Percentiles rank a stretch among this genome's conserved stretches.
Evolutionary conservation across 2,113 vertebrate genomes (phyloP).

Genomic region (Entelurus aequoreus): DNA sequence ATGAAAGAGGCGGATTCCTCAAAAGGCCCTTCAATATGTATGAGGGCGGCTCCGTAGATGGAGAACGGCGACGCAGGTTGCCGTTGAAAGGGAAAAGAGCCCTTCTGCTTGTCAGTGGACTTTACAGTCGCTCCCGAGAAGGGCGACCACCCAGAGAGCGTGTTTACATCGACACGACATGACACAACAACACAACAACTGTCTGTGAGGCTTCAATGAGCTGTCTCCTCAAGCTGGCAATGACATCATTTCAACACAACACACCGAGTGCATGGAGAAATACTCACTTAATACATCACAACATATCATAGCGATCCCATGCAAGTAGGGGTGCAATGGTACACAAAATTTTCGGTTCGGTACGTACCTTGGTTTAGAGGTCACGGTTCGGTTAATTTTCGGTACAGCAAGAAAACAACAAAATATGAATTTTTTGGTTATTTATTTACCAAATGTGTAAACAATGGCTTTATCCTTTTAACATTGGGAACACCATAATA

Average conservation of each 20-base stretch:
- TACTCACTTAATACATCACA: no score
- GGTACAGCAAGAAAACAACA: no score
- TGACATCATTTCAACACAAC: constrained; percentile 28
- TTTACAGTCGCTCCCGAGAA: constrained; percentile 42
- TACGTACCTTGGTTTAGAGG: no score
- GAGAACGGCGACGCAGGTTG: constrained; percentile 39
- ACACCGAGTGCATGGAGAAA: no score
- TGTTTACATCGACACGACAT: constrained; percentile 50
- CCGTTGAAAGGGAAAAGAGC: constrained; percentile 42
- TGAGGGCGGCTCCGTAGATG: constrained; percentile 55
- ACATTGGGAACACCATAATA: no score
- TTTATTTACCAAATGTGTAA: no score
- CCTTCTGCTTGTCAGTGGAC: constrained; percentile 50
- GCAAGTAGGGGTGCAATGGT: no score
- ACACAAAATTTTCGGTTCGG: no score
- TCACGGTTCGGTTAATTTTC: no score
- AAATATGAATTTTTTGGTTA: no score
- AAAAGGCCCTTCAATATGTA: constrained; percentile 68
- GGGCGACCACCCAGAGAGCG: constrained; percentile 59
- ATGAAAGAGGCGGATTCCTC: constrained; percentile 56
- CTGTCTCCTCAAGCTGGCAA: constrained; percentile 21
- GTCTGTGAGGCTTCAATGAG: constrained; percentile 24
- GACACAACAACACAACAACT: constrained; percentile 50
- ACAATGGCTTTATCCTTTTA: no score
- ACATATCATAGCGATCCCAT: no score